Evolutionary conservation across 2,113 vertebrate species (phyloP), one percentile per base, ranked within the genome.

Genomic region (Notiomystis cincta): DNA sequence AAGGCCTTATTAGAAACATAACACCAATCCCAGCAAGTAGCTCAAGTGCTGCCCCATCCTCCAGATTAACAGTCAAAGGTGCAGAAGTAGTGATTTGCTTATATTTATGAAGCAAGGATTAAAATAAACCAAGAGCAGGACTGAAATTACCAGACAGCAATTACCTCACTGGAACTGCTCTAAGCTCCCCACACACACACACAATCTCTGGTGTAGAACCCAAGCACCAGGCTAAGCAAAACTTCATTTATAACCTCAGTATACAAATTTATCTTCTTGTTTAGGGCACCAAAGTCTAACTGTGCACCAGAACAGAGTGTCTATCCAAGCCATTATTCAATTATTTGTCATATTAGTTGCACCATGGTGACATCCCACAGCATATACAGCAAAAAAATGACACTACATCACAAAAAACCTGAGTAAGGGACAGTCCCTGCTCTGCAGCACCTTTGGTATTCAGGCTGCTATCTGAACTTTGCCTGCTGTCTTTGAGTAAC

Each of bases 401-500:
- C 38, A 56, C 13, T 14, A 47, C 35, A 79, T 16, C 1, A 35
- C 61, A 67, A 70, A 69, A 54, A n/a, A 40, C 20, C n/a, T 6
- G 2, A 62, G 28, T 20, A 80, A 66, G 54, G 33, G 27, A 28
- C 35, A 85, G 47, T 18, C 71, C 15, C 38, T 69, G 15, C 35
- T 83, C 54, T 54, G 58, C 27, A 76, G 58, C 17, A 80, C 53
- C 61, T 85, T 62, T 83, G 47, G 35, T 60, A 73, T 80, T 85
- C 85, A 83, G 60, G 64, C 19, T 62, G 82, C 48, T 81, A 64
- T 40, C 89, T 71, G 85, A 82, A 78, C 81, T 89, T 53, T 42
- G 33, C 37, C 87, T 37, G 38, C 90, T 93, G 77, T 79, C 87
- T 77, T 69, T 69, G 79, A 56, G 76, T 93, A 90, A 92, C 78